Conservation (phyloP, 2,797 vertebrate genomes). For the Threskiornis aethiopicus region DNA sequence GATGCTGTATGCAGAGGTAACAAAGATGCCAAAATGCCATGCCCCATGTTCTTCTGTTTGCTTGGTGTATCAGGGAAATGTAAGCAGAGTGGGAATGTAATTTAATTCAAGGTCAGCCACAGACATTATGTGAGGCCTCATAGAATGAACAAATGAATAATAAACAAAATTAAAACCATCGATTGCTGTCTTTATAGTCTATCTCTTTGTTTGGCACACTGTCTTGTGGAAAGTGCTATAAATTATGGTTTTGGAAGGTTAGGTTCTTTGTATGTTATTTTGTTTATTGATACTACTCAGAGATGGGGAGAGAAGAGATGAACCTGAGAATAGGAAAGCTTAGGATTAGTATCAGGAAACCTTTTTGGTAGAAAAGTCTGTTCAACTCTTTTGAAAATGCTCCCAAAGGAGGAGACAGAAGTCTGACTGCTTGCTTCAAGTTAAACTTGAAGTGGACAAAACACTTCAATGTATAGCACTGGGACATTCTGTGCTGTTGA, state of each 20-base stretch:
- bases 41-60: neutral
- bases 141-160: conserved; percentile 13
- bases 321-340: neutral
- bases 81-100: neutral
- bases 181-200: neutral
- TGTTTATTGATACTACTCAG: neutral
- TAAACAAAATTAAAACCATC: conserved; percentile 33
- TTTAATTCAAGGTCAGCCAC: conserved; percentile 10
- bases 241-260: neutral
- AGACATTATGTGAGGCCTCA: neutral
- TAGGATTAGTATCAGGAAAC: neutral
- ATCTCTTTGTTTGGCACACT: neutral
- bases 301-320: neutral
- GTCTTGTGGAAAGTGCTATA: neutral
- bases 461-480: neutral
- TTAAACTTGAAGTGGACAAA: neutral
- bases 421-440: neutral
- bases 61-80: neutral
- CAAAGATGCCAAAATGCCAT: neutral
- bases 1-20: neutral
- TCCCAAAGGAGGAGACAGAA: neutral
- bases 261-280: neutral
- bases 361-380: neutral
- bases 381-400: neutral
- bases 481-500: neutral